Base-by-base conservation (phyloP, 2,888 invertebrate species). In the Apotomis turbidana region DNA sequence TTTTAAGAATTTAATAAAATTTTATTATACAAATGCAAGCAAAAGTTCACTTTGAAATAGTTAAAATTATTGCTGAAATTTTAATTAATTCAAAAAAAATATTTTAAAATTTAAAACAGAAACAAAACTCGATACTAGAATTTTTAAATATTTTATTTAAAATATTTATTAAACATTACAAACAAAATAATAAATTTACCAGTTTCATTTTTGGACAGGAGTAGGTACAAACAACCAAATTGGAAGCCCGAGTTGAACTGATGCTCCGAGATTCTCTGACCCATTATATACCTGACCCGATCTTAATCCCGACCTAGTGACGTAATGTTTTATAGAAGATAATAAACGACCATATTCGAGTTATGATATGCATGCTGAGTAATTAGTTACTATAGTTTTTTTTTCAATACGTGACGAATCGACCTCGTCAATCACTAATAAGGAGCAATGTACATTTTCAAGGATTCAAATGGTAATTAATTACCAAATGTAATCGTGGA, bases 231-330 rank as follows among this genome's bases (percentile, higher is more conserved):
- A 83, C 80, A 74, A 77, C 80, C 80, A 78, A 85, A 83, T 80
- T 80, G 81, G 83, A 86, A 78, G 82, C 80, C 84, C 79, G 77
- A 74, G 71, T 74, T 73, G 75, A 79, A 84, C 82, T 84, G 83
- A 76, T 79, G 77, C 63, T 73, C 27, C 38, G 76, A 79, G 76
- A 76, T 79, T 73, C 59, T 79, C 78, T 87, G 86, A 87, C 87
- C 88, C 81, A 87, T 89, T 93, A 90, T 93, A 92, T 93, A 92
- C 87, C 77, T 80, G 78, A 80, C 77, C 77, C 81, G 83, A 84
- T 84, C 83, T 80, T 85, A 85, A 88, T 90, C 90, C 89, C 83
- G 84, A 80, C 78, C 74, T 68, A 63, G 75, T 91, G 90, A 90
- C 90, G 90, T 90, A 83, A 90, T 78, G 74, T 70, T 81, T 79